phyloP scores from a whole-genome alignment of 2,797 vertebrate species.

The Echeneis naucrates region DNA sequence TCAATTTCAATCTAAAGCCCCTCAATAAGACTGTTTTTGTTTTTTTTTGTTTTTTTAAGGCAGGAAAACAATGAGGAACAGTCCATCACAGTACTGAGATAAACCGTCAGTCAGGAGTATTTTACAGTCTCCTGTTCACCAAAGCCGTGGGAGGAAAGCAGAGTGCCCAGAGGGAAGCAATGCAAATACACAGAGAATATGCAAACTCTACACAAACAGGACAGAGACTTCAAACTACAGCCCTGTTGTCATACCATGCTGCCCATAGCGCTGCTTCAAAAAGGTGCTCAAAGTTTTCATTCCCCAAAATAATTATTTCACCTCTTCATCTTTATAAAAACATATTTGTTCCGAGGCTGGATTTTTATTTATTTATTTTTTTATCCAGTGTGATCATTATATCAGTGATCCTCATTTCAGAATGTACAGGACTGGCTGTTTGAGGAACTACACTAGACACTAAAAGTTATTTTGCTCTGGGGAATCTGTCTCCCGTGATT shows the following conservation, averaged over 20 bases:
- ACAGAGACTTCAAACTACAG: neutral
- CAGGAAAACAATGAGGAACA: neutral
- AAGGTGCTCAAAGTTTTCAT: neutral
- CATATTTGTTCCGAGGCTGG: too few relatives aligned
- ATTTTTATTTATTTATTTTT: too few relatives aligned
- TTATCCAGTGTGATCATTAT: too few relatives aligned
- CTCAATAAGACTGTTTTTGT: too few relatives aligned
- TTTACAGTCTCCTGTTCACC: conserved; percentile 30
- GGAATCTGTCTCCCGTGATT: too few relatives aligned
- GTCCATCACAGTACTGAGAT: conserved; percentile 14
- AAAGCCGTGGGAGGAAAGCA: conserved; percentile 35
- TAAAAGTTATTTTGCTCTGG: too few relatives aligned
- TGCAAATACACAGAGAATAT: conserved; percentile 69
- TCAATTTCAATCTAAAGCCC: too few relatives aligned
- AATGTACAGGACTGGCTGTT: too few relatives aligned
- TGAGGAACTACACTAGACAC: too few relatives aligned
- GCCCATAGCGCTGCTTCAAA: neutral
- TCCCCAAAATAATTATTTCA: too few relatives aligned
- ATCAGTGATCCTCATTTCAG: too few relatives aligned
- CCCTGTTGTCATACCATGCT: neutral
- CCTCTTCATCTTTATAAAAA: too few relatives aligned
- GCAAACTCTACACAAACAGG: conserved; percentile 53
- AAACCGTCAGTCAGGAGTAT: conserved; percentile 10
- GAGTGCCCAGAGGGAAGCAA: conserved; percentile 39
- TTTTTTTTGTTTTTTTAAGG: neutral